Conservation (phyloP, 2,113 vertebrate genomes). For the Strigops habroptila region DNA sequence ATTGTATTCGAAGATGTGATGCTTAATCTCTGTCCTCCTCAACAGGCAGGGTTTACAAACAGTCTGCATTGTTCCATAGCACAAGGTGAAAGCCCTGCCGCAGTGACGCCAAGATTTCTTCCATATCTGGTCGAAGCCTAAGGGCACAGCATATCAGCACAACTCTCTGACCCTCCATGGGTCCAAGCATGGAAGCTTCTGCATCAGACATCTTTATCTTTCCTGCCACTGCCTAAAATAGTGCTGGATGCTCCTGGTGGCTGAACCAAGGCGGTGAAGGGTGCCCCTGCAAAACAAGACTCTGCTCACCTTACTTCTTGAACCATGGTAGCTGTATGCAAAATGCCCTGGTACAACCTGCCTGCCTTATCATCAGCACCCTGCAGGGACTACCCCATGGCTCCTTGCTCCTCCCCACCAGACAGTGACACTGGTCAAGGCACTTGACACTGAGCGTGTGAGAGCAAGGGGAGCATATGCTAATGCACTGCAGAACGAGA, state of each 20-base stretch:
- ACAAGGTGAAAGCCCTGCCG: background rate
- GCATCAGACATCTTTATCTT: background rate
- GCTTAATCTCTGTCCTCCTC: background rate
- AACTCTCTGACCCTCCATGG: background rate
- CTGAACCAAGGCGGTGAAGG: background rate
- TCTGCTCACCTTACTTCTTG: too few species aligned
- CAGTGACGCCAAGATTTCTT: background rate
- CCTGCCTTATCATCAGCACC: background rate
- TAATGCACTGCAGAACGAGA: background rate
- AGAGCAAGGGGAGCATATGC: background rate
- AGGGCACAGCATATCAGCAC: accelerated
- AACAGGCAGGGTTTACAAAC: background rate
- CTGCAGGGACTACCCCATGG: accelerated
- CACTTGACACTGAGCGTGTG: too few species aligned
- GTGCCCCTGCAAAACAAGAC: background rate
- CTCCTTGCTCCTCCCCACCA: background rate
- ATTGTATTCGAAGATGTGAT: background rate
- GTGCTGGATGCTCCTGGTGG: accelerated
- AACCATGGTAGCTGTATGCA: accelerated
- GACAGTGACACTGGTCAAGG: background rate
- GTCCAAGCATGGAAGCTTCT: background rate
- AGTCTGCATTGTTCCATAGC: background rate
- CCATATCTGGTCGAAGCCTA: accelerated
- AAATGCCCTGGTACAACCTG: background rate
- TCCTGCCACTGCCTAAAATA: background rate